Base-by-base conservation (phyloP, 2,888 invertebrate species). In the Branchellion lobata region DNA sequence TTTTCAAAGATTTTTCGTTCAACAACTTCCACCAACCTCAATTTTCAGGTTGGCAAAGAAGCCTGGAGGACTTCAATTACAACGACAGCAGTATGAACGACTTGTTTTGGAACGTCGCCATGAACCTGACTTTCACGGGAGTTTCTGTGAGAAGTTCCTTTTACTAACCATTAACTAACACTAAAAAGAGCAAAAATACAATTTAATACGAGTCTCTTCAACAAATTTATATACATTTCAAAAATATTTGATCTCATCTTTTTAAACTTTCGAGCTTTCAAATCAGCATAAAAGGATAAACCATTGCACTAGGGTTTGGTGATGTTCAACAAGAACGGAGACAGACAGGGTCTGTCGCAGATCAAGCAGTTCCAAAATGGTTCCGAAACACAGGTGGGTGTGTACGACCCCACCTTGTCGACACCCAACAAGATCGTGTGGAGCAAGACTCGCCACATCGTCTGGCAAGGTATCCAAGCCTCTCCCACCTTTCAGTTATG, bases 291-390 rank as follows among this genome's bases (percentile, higher is more conserved):
- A n/a, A n/a, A n/a, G n/a, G n/a, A 40, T 14, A 40, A 40, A 40
- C 40, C 40, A 40, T 14, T 18, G 53, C 78, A 68, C 3, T 71
- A 83, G 81, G 84, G 84, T 24, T 81, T 81, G 11, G 82, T 83
- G 24, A 81, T 82, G 80, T 84, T 84, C 78, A 82, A 84, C 74
- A 80, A 81, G 69, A 82, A 82, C 27, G 84, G 83, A 11, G 84
- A 84, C 74, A 80, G 82, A 72, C 79, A 81, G 69, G 83, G 82
- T 3, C 68, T 81, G 33, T 82, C 81, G 21, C 82, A 82, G 68
- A 83, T 83, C 29, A 83, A 83, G 53, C 83, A 83, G 79, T 73
- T 82, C 14, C 83, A 83, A 76, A 76, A 75, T 18, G 71, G 73
- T 57, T 57, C 61, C 11, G n/a, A 57, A 24, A 82, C 82, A 3